phyloP scores from a whole-genome alignment of 2,888 invertebrate genomes.

The Odontothrips loti region DNA sequence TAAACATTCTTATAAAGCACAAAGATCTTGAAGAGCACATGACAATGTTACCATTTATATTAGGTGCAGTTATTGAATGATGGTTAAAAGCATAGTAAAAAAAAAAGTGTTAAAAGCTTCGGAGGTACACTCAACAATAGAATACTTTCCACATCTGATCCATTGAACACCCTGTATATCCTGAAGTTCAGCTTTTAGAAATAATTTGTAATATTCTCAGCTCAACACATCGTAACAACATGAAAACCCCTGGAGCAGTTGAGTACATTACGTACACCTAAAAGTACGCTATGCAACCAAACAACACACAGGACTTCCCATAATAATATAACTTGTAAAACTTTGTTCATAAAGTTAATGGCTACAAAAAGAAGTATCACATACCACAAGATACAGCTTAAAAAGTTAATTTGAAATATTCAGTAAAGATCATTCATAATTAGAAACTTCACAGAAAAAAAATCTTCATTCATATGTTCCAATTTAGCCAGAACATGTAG shows the following conservation, averaged over 20 bases:
- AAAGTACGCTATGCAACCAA: neutral
- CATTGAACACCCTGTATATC: neutral
- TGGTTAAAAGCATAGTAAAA: neutral
- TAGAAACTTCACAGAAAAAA: neutral
- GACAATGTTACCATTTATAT: neutral
- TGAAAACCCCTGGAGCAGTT: too few relatives aligned
- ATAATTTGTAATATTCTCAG: too few relatives aligned
- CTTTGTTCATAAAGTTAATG: neutral
- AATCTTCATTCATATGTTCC: neutral
- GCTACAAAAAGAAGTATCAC: neutral
- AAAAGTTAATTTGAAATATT: neutral
- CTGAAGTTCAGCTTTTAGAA: neutral
- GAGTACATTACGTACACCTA: neutral
- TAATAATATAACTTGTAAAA: neutral
- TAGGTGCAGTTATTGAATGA: constrained; percentile 8
- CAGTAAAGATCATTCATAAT: neutral
- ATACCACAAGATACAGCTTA: neutral
- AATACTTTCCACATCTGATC: neutral
- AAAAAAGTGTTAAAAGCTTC: neutral
- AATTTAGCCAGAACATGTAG: neutral
- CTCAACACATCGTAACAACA: neutral
- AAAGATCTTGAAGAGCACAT: neutral
- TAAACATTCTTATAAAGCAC: neutral
- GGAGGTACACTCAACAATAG: neutral
- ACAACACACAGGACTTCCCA: neutral